Base-by-base conservation (phyloP, 2,888 invertebrate genomes). In the Drosophila engyochracea region DNA sequence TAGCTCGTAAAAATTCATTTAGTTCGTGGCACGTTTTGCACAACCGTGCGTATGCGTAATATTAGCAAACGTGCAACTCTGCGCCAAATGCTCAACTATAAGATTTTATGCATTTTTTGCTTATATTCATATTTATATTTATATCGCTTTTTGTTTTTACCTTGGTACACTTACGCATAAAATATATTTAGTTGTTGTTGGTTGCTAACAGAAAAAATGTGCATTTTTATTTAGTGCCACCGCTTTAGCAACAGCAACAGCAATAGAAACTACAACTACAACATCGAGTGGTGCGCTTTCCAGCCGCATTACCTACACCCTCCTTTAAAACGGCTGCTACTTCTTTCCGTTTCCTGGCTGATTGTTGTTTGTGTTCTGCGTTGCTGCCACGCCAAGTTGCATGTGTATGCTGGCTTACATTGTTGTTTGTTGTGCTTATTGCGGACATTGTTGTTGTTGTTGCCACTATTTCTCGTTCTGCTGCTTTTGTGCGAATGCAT, bases 1-100 rank as follows among this genome's bases (percentile, higher is more conserved):
- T 44, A 65, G 55, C 55, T 54, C 78, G 74, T 85, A 82, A 88
- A 88, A 85, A 85, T 85, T 85, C 83, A 88, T 85, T 85, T 78
- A 85, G 63, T 69, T 83, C 74, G 55, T 58, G 58, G 59, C 66
- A 65, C 66, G 62, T 44, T 54, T 53, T 37, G 69, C 57, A 35
- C 74, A 60, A 72, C 80, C 74, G 77, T 80, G 88, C 85, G 85
- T 88, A 88, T 86, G 75, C 85, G 83, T 88, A 80, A 85, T 85
- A 71, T 74, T 39, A n/a, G 9, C 47, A 12, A 52, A 33, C 35
- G 28, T 55, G 25, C 55, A 55, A 37, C 54, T 12, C 55, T n/a
- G 30, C 30, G 41, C 66, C 70, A 74, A 79, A 76, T 73, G 76
- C 64, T 71, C 57, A 87, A 72, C 88, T 75, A 86, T 85, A 83